phyloP scores from a whole-genome alignment of 2,113 vertebrate genomes.

The Brachypteracias leptosomus region DNA sequence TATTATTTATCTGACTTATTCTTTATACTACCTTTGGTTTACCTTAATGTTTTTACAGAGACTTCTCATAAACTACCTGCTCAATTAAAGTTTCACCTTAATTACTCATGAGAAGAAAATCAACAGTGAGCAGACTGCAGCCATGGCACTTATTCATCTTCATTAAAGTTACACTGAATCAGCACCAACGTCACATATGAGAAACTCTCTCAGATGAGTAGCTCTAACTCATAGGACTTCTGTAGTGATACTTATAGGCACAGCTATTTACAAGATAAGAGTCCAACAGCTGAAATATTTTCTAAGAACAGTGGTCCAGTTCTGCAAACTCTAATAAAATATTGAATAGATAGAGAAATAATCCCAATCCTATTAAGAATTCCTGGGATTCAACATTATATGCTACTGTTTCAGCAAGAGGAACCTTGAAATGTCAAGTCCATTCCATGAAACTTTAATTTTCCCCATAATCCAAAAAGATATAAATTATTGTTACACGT shows the following conservation, averaged over 20 bases:
- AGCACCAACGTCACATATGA: neutral
- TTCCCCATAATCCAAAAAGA: neutral
- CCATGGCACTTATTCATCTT: neutral
- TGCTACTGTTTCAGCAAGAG: neutral
- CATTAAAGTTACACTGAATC: neutral
- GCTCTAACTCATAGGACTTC: neutral
- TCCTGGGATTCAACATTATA: neutral
- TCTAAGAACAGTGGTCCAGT: neutral
- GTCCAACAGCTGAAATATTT: neutral
- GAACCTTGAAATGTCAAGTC: neutral
- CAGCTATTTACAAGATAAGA: neutral
- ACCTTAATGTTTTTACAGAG: neutral
- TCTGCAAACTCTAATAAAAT: neutral
- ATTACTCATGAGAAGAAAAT: constrained; percentile 16
- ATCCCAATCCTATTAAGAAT: neutral
- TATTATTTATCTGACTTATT: neutral
- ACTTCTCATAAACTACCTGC: neutral
- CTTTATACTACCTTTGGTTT: neutral
- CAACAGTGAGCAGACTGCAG: neutral
- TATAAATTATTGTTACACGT: neutral
- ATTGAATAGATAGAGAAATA: neutral
- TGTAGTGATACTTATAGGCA: neutral
- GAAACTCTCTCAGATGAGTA: neutral
- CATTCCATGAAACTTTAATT: neutral
- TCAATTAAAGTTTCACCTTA: neutral